Conservation (phyloP, 2,888 invertebrate genomes). For the Campoletis raptor region DNA sequence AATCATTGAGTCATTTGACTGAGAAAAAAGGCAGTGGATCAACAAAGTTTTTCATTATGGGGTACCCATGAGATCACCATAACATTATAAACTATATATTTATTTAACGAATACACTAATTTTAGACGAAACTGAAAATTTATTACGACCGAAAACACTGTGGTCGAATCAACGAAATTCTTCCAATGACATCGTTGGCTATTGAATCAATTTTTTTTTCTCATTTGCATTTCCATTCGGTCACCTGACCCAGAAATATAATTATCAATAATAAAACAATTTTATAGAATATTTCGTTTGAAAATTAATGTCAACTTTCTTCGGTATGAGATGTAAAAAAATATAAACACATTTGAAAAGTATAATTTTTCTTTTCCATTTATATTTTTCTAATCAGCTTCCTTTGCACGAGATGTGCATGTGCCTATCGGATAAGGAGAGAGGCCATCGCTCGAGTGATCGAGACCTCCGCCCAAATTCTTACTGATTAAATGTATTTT, state of each 20-base stretch:
- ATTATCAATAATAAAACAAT: background rate
- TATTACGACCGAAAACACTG: too few relatives aligned
- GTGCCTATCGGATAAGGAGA: constrained; percentile 45
- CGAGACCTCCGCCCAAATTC: constrained; percentile 43
- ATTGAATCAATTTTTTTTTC: too few relatives aligned
- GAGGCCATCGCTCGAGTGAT: constrained; percentile 55
- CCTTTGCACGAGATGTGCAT: constrained; percentile 27
- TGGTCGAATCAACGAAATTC: too few relatives aligned
- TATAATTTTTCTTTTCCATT: background rate
- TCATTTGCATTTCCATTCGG: background rate
- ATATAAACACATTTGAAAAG: constrained; percentile 1
- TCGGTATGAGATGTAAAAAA: background rate
- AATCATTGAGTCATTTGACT: background rate
- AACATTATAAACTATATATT: too few relatives aligned
- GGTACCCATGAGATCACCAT: too few relatives aligned
- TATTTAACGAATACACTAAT: too few relatives aligned
- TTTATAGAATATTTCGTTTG: background rate
- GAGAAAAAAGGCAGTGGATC: background rate
- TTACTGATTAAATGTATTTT: constrained; percentile 59
- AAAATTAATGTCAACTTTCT: background rate
- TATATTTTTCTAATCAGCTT: background rate
- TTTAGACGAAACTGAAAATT: too few relatives aligned
- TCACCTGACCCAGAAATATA: background rate
- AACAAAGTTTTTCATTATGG: too few relatives aligned
- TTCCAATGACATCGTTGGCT: too few relatives aligned